Conservation (phyloP, 2,113 vertebrate genomes). For the Epinephelus moara region DNA sequence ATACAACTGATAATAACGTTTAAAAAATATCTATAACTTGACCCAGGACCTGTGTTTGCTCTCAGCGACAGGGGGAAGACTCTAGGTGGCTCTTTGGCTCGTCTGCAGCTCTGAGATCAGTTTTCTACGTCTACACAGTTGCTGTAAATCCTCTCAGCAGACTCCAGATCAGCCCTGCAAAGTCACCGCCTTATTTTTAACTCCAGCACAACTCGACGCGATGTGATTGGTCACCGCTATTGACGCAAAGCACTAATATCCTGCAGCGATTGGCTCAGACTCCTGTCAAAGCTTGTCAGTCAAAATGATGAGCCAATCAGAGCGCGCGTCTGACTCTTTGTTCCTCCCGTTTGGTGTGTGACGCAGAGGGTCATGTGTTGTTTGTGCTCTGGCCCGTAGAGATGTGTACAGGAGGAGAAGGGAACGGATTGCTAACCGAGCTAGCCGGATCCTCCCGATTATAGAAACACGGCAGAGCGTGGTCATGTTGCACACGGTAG, state of each 20-base stretch:
- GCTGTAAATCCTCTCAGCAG: conserved; percentile 7
- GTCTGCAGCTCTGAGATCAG: conserved; percentile 56
- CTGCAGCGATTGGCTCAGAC: background rate
- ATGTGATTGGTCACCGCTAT: conserved; percentile 60
- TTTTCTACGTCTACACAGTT: background rate
- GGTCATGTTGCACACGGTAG: conserved; percentile 80
- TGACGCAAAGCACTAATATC: conserved; percentile 66
- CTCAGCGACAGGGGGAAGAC: conserved; percentile 16
- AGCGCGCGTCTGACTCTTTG: background rate
- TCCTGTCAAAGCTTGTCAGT: background rate
- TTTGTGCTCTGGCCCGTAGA: conserved; percentile 89
- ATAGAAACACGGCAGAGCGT: conserved; percentile 70
- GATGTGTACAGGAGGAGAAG: conserved; percentile 82
- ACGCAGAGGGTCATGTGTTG: conserved; percentile 89
- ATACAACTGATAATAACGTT: too few relatives aligned
- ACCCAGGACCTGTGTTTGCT: background rate
- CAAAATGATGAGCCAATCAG: conserved; percentile 55
- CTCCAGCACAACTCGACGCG: conserved; percentile 52
- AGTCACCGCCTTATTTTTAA: conserved; percentile 61
- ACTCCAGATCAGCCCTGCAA: conserved; percentile 30
- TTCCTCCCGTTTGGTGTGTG: conserved; percentile 67
- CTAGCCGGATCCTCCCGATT: conserved; percentile 76
- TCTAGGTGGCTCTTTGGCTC: background rate
- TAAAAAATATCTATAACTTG: too few relatives aligned
- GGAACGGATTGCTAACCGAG: conserved; percentile 74